A percentile compares a stretch with the other conserved stretches of the same genome.
phyloP scores from a whole-genome alignment of 2,888 invertebrate genomes.

The Coenonympha glycerion region DNA sequence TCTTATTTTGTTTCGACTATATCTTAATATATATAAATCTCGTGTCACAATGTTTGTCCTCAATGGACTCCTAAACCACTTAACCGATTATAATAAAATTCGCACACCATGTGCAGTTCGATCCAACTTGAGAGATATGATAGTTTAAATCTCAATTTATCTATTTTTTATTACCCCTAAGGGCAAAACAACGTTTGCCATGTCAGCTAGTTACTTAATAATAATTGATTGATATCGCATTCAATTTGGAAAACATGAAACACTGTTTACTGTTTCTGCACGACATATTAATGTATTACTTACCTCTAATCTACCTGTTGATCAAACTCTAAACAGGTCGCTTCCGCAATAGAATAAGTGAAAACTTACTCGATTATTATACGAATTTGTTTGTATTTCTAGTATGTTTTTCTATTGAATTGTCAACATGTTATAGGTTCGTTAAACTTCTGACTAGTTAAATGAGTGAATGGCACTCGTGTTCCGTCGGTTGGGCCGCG shows the following conservation, averaged over 20 bases:
- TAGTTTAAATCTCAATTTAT: no score
- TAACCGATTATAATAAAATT: no score
- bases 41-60: no score
- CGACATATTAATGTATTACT: slow-evolving; percentile 11
- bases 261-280: not conserved
- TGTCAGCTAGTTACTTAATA: no score
- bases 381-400: not conserved
- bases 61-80: no score
- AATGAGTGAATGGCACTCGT: slow-evolving; percentile 11
- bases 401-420: not conserved
- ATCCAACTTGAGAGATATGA: no score
- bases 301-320: slow-evolving; percentile 7
- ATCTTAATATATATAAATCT: no score
- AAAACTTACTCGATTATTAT: no score
- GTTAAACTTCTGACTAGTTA: slow-evolving; percentile 18
- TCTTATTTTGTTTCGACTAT: not conserved
- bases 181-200: no score
- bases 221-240: no score
- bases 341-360: not conserved
- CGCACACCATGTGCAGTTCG: no score
- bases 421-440: slow-evolving; percentile 7
- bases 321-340: not conserved
- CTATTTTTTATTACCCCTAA: no score
- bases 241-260: slow-evolving; percentile 3
- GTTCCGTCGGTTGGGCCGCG: slow-evolving; percentile 32